Base-by-base conservation (phyloP, 1,140 invertebrate genomes). In the Eurytemora carolleeae region DNA sequence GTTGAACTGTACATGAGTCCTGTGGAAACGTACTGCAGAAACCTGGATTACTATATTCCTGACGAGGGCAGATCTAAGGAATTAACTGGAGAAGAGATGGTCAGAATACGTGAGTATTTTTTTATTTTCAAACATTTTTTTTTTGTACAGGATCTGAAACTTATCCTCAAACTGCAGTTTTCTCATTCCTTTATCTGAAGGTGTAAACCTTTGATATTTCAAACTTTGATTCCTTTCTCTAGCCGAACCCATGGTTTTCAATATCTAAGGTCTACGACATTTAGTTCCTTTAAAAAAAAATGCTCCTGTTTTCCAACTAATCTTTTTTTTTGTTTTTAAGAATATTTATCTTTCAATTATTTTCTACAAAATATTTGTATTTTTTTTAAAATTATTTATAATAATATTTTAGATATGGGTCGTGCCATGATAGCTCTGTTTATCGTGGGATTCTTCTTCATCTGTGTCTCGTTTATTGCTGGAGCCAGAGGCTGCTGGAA, bases 381-480 rank as follows among this genome's bases (percentile, higher is more conserved):
- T 44, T 44, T 12, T 44, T 44, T 7, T 44, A 44, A 44, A 44
- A 44, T 44, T 44, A n/a, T 44, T 44, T 44, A 44, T 12, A 44
- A 44, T 53, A 62, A 19, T 44, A 57, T 79, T 80, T 25, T 75
- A 89, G 89, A 83, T 74, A 87, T 94, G 85, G 86, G 86, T 55
- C 78, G 89, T 65, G 87, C 87, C 19, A 86, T 88, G 71, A 86
- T 93, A 67, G 87, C 86, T 24, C 76, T 93, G 54, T 92, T 91
- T 76, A 90, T 92, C 66, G 80, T 88, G 22, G 81, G 84, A 3
- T 94, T 93, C 74, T 78, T 92, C 68, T 80, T 86, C 24, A 81
- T 91, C 60, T 90, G 91, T 74, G 82, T 88, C 64, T 85, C 89
- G 2, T 93, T 93, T 74, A 92, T 87, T 82, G 91, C 88, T 25